phyloP scores from a whole-genome alignment of 2,888 invertebrate species.

The Oegoconia quadripuncta region DNA sequence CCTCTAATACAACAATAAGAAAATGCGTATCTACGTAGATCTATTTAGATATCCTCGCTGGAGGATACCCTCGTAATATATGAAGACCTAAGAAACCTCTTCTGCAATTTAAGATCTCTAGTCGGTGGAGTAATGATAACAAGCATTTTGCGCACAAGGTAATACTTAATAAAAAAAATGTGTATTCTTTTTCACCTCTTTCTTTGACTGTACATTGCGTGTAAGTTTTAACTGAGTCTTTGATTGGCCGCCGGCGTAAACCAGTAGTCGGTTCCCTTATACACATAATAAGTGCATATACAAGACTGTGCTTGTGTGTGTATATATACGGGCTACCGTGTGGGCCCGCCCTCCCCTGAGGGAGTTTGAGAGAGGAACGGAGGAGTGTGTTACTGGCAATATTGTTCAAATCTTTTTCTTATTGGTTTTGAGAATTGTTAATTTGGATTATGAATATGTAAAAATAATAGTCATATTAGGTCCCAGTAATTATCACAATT shows the following conservation, averaged over 20 bases:
- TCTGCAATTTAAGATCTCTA: no score
- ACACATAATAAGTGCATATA: slow-evolving; percentile 28
- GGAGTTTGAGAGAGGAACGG: slow-evolving; percentile 23
- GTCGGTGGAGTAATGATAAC: no score
- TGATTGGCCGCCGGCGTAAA: slow-evolving; percentile 73
- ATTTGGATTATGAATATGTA: no score
- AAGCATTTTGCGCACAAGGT: no score
- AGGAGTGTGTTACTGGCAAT: background rate
- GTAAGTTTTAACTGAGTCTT: slow-evolving; percentile 16
- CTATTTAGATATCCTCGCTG: no score
- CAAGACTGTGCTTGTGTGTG: slow-evolving; percentile 30
- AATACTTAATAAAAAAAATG: no score
- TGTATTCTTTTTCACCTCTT: background rate
- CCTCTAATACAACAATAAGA: no score
- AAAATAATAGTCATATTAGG: no score
- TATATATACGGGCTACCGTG: slow-evolving; percentile 46
- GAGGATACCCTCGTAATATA: no score
- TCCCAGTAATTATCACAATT: no score
- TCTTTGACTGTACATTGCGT: background rate
- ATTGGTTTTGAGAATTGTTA: background rate
- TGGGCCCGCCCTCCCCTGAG: slow-evolving; percentile 47
- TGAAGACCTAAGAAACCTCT: no score
- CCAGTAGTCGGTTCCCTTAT: slow-evolving; percentile 63
- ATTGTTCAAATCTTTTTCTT: background rate
- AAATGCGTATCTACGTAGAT: no score